These are phyloP conservation scores for Agrotis clavis DNA, from an alignment of 2,888 invertebrate genomes.

Conservation along the genomic window DNA sequence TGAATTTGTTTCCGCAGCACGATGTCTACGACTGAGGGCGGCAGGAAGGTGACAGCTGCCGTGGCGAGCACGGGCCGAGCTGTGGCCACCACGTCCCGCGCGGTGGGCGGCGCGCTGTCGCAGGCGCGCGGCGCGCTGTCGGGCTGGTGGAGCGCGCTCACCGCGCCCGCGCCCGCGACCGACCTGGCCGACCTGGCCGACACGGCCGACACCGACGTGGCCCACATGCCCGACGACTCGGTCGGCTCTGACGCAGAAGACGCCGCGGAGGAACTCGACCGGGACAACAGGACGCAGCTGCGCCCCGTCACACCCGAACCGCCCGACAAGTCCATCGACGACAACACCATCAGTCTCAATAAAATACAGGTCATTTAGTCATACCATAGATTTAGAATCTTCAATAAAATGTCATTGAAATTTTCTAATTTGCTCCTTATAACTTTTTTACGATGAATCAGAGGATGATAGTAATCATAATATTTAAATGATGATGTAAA, in stretches of 20 bases:
- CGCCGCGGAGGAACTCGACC: conserved; percentile 57
- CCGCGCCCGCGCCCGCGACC: conserved; percentile 70
- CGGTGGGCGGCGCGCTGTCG: conserved; percentile 95
- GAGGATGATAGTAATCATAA: conserved; percentile 39
- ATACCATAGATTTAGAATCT: conserved; percentile 33
- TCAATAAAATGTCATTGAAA: conserved; percentile 47
- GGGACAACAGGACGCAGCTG: conserved; percentile 67
- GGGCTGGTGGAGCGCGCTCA: conserved; percentile 95
- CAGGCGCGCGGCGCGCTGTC: conserved; percentile 97
- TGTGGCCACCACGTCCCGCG: conserved; percentile 92
- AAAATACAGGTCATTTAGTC: conserved; percentile 79
- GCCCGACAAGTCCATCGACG: conserved; percentile 83
- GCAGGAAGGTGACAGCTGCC: conserved; percentile 97
- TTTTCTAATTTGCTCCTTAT: conserved; percentile 45
- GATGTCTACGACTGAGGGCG: conserved; percentile 98
- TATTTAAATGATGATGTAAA: conserved; percentile 56
- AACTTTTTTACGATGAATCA: conserved; percentile 46
- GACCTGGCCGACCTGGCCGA: conserved; percentile 2
- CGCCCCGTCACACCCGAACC: conserved; percentile 72
- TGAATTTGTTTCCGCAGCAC: conserved; percentile 92
- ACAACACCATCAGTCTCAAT: conserved; percentile 69
- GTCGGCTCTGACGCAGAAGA: conserved; percentile 65
- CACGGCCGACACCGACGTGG: not conserved
- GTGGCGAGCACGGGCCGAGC: conserved; percentile 97
- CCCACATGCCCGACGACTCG: conserved; percentile 51